A percentile compares a stretch with the other conserved stretches of the same genome.
These are phyloP conservation scores for Thera obeliscata DNA, from an alignment of 2,888 invertebrate species.

Conservation along the genomic window DNA sequence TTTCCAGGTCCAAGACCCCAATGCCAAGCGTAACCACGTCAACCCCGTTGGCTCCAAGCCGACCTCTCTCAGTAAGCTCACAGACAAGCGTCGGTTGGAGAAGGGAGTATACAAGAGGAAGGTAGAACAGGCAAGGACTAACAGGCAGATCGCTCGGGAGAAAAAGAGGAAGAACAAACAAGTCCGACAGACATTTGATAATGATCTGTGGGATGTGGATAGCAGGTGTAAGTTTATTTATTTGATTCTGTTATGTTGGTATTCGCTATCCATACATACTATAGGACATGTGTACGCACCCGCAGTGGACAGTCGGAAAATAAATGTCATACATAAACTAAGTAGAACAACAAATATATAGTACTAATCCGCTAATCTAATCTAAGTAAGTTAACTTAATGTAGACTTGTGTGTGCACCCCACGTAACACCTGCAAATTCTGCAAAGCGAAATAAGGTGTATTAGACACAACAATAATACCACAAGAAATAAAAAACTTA, in stretches of 20 bases:
- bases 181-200: constrained; percentile 79
- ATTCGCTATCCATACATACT: too few relatives aligned
- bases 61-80: constrained; percentile 76
- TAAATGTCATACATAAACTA: too few relatives aligned
- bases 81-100: constrained; percentile 67
- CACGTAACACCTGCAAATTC: too few relatives aligned
- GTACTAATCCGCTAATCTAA: too few relatives aligned
- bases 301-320: too few relatives aligned
- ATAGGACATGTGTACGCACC: too few relatives aligned
- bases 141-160: constrained; percentile 68
- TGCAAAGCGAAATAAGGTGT: too few relatives aligned
- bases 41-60: constrained; percentile 68
- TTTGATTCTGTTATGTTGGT: neutral
- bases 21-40: constrained; percentile 81
- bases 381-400: too few relatives aligned
- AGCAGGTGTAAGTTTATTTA: constrained; percentile 61
- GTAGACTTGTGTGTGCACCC: too few relatives aligned
- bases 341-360: too few relatives aligned
- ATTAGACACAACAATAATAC: too few relatives aligned
- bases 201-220: constrained; percentile 88
- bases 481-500: too few relatives aligned
- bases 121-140: constrained; percentile 74
- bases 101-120: constrained; percentile 83
- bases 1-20: constrained; percentile 87
- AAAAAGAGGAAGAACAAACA: constrained; percentile 71